Evolutionary conservation across 2,888 invertebrate species (phyloP), one percentile per base, ranked within the genome.

Genomic region (Coecobrya sp.): DNA sequence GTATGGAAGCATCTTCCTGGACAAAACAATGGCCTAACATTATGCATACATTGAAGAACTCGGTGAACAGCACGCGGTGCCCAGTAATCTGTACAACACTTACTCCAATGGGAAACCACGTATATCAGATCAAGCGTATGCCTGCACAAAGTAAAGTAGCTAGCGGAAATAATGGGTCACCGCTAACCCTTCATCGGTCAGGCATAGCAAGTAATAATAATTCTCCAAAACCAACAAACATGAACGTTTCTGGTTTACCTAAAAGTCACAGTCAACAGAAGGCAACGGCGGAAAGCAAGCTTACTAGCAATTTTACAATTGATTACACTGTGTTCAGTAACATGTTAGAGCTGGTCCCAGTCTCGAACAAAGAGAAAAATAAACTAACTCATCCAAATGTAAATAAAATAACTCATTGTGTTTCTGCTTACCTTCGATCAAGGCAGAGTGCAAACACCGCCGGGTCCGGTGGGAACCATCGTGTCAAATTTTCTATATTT

Each of bases 401-500:
- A n/a, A 49, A 55, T 27, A 62, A 62, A 22, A 86, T 85, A n/a
- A 82, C 52, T 84, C 86, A 91, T 86, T 84, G 49, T 85, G 87
- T 52, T 7, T 91, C 11, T 16, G 93, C 93, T 94, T 86, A 94
- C 94, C 94, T 94, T 88, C 94, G 93, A 42, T 94, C 94, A 91
- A 94, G 59, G 30, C 93, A 93, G 4, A 93, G 55, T 73, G 93
- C 94, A 45, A 94, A 92, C 49, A 93, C 87, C 1, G 93, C 94
- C 10, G 93, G 92, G 25, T 93, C 93, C 27, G 93, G 86, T 7
- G 93, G 36, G 27, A 94, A 82, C 94, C 94, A 94, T 59, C 92
- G 93, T 0, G 93, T 93, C 79, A 94, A 88, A 59, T 94, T 94
- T 85, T 94, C 94, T 42, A 94, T 94, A 65, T 94, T 94, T 62